A percentile compares a stretch with the other conserved stretches of the same genome.
phyloP scores from a whole-genome alignment of 1,140 invertebrate genomes.

The Bombus superbus region DNA sequence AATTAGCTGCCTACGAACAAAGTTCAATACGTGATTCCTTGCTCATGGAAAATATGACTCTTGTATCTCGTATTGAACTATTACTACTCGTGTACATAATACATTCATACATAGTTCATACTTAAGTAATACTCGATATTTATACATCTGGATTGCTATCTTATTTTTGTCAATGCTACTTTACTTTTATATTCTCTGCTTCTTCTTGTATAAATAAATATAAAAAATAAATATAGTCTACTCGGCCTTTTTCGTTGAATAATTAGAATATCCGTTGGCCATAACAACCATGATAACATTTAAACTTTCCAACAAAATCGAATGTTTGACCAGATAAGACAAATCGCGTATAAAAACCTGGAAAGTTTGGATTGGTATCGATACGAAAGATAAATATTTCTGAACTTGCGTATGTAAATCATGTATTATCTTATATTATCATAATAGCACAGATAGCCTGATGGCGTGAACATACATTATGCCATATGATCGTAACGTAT shows the following conservation, averaged over 20 bases:
- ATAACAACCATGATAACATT: not conserved
- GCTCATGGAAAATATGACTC: no score
- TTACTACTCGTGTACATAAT: no score
- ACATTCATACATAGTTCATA: not conserved
- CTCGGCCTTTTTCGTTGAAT: not conserved
- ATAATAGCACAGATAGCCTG: not conserved
- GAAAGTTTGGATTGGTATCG: not conserved
- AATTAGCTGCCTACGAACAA: conserved; percentile 46
- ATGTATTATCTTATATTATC: not conserved
- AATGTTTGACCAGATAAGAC: not conserved
- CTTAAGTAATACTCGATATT: not conserved
- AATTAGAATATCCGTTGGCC: not conserved
- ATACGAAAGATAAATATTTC: not conserved
- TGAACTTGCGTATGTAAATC: not conserved
- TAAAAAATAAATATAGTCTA: not conserved
- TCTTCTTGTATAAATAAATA: not conserved
- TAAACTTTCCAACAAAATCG: not conserved
- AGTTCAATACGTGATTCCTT: conserved; percentile 35
- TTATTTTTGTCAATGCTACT: not conserved
- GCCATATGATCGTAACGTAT: no score
- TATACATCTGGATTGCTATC: not conserved
- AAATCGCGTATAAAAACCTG: not conserved
- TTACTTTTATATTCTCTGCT: not conserved
- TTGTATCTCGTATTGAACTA: not conserved
- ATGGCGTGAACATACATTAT: not conserved